Base-by-base conservation (phyloP, 2,888 invertebrate species). In the Drosophila aldrichi region DNA sequence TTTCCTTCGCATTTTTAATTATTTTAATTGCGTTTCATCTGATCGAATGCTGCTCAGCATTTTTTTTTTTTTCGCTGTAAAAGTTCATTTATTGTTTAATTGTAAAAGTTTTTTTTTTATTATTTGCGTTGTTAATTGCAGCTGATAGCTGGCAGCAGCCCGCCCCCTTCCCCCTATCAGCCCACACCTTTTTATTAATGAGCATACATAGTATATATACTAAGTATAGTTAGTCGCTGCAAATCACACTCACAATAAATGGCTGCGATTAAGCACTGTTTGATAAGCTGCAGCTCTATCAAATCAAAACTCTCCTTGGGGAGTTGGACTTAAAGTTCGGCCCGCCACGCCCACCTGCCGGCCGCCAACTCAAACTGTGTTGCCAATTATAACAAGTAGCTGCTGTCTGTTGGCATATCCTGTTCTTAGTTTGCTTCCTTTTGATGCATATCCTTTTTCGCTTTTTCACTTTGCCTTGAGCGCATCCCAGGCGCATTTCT, bases 331-430 rank as follows among this genome's bases (percentile, higher is more conserved):
- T 48, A 29, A 48, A 48, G 25, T 48, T n/a, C 0, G 2, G 48
- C 0, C 18, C 12, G 14, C 14, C 40, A 3, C 46, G 25, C 60
- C 32, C 14, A 2, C 38, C 46, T 14, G 8, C 41, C 49, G 43
- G 40, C n/a, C 36, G 7, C 5, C 14, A 14, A 14, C 62, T 10
- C 48, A 18, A 18, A 18, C 34, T n/a, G 54, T 40, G 60, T 59
- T 72, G 85, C 80, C 84, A 84, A 89, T 84, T 84, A 89, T 85
- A 74, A 82, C 85, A 89, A 88, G 84, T 89, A 81, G 87, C 84
- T 44, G 36, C 14, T 20, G 57, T 65, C 66, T 59, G 58, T 18
- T 48, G 59, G 78, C 78, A 70, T 63, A 84, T 84, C 83, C 83
- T 84, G 89, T 74, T 68, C 82, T 86, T 83, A 83, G 89, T 84